Evolutionary conservation across 2,113 vertebrate genomes (phyloP), one percentile per base, ranked within the genome.

Genomic region (Gobiocypris rarus): DNA sequence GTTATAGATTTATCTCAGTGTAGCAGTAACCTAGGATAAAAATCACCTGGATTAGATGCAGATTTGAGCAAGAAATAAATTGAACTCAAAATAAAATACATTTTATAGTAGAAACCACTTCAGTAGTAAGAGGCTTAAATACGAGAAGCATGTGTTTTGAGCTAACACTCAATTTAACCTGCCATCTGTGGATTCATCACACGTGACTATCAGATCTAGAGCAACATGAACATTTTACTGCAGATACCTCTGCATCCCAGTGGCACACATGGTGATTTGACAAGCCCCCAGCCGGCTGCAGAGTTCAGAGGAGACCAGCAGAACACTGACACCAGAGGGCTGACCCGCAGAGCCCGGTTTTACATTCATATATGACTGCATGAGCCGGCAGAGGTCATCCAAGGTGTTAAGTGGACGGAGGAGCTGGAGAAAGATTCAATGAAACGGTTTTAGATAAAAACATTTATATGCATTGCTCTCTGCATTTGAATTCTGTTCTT

Each of bases 281-380:
- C 98, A 99, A 70, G 97, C 97, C 13, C 98, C 98, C 70, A 99
- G 95, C 0, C 98, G 96, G 83, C 96, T 98, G 69, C 98, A 99
- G 87, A 99, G 96, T 93, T 99, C 98, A 0, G 96, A 97, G 77
- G 98, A 98, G 73, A 98, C 90, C 8, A 96, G 95, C 43, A 99
- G 92, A 85, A 98, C 92, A 17, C 96, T 95, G 6, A 97, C 94
- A 13, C 96, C 97, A 0, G 95, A 86, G 0, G 94, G 85, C 15
- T 94, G 93, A 88, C 94, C 95, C 0, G 94, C 86, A 63, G 93
- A 86, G 0, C 10, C 22, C 0, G 93, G 84, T 41, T 95, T 97
- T 82, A 92, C 88, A 9, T 94, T 95, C 73, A 97, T 89, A 13
- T 96, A 96, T 13, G 95, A 95, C 92, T 99, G 98, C 96, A 98